A percentile compares a stretch with the other conserved stretches of the same genome.
These are phyloP conservation scores for Nephrotoma guestfalica DNA, from an alignment of 2,888 invertebrate genomes.

Conservation along the genomic window DNA sequence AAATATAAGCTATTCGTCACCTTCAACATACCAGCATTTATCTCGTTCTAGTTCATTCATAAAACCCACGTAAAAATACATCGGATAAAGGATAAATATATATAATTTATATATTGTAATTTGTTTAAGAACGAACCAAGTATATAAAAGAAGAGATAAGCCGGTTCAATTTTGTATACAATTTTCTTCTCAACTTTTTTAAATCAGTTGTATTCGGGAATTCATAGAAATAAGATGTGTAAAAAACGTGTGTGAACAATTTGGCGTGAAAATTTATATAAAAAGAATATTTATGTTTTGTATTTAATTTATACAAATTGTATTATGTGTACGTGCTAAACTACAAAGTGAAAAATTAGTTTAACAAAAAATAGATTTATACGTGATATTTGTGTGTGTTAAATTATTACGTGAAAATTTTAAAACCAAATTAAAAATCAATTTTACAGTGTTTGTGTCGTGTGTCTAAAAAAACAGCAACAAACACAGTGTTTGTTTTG, in stretches of 20 bases:
- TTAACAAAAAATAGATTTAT: neutral
- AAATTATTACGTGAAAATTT: neutral
- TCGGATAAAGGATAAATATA: neutral
- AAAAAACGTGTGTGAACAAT: neutral
- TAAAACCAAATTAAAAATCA: neutral
- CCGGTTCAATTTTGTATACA: conserved; percentile 1
- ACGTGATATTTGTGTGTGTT: neutral
- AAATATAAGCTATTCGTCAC: neutral
- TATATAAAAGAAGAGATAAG: conserved; percentile 8
- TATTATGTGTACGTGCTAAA: neutral
- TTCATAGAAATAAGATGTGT: neutral
- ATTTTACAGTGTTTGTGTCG: neutral
- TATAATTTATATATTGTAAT: neutral
- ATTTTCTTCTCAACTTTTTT: neutral
- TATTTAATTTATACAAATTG: neutral
- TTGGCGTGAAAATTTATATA: neutral
- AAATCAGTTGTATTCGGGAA: neutral
- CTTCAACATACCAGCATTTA: neutral
- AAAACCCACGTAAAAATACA: neutral
- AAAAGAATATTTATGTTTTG: neutral
- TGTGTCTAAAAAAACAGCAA: neutral
- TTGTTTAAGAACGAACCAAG: conserved; percentile 1
- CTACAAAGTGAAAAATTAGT: neutral
- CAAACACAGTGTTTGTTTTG: neutral
- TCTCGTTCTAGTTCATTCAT: neutral